These are phyloP conservation scores for Sebastes glaucus DNA, from an alignment of 2,797 vertebrate genomes.

Conservation along the genomic window DNA sequence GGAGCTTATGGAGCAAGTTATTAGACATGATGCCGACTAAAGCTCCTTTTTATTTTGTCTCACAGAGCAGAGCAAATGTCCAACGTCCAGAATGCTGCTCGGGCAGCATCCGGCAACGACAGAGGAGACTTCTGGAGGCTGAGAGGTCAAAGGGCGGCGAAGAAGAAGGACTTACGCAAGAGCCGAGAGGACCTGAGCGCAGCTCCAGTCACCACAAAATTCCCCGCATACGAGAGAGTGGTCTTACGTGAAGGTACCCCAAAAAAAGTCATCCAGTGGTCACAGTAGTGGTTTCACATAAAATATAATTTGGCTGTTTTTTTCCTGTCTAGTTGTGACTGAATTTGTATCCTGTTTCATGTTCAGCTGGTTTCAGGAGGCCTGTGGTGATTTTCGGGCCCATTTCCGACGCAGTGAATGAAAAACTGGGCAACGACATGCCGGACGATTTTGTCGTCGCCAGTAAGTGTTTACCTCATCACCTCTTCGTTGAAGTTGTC, in stretches of 20 bases:
- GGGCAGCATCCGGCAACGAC: constrained; percentile 87
- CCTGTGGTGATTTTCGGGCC: constrained; percentile 97
- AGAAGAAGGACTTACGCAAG: constrained; percentile 95
- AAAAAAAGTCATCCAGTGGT: accelerated
- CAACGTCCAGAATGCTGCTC: constrained; percentile 93
- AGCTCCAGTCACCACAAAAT: constrained; percentile 86
- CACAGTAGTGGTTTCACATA: background rate
- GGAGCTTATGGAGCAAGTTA: background rate
- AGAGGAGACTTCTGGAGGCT: constrained; percentile 97
- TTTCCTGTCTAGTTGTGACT: background rate
- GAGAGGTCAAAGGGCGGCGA: constrained; percentile 92
- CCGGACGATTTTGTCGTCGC: constrained; percentile 90
- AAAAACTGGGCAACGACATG: constrained; percentile 89
- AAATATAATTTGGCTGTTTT: background rate
- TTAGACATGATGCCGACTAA: background rate
- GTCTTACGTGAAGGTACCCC: constrained; percentile 90
- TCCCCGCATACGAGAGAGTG: constrained; percentile 95
- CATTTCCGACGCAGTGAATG: constrained; percentile 92
- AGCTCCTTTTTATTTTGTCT: background rate
- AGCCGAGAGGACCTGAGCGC: constrained; percentile 92
- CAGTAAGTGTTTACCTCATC: constrained; percentile 84
- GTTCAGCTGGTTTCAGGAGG: constrained; percentile 93
- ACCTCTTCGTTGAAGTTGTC: too few species aligned
- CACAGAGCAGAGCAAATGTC: constrained; percentile 95
- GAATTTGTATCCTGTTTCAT: background rate